Conservation (phyloP, 2,113 vertebrate genomes). For the Gadus chalcogrammus region DNA sequence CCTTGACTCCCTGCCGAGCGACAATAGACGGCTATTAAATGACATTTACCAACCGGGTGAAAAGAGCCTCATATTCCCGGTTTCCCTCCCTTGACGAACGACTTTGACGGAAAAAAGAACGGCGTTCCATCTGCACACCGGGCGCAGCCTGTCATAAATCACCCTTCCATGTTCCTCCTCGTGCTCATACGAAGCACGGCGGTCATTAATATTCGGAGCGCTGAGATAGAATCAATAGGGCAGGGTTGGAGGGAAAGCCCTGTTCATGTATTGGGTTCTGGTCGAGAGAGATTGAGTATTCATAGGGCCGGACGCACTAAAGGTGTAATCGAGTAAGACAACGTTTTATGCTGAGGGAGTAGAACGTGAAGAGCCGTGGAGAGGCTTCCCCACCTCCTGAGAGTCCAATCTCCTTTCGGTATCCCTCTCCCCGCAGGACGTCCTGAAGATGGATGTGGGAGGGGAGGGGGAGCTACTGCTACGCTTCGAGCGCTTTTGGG, state of each 20-base stretch:
- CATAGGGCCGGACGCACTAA: slow-evolving; percentile 23
- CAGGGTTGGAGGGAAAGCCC: not conserved
- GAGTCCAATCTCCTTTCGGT: slow-evolving; percentile 35
- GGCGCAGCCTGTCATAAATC: slow-evolving; percentile 39
- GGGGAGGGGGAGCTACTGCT: not conserved
- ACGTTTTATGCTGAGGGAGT: slow-evolving; percentile 55
- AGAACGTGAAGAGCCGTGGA: slow-evolving; percentile 36
- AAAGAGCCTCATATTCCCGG: slow-evolving; percentile 8
- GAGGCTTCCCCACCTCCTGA: slow-evolving; percentile 22
- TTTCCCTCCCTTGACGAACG: not conserved
- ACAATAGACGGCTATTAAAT: not conserved
- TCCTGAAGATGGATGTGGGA: slow-evolving; percentile 19
- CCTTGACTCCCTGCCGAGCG: not conserved
- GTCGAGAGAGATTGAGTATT: slow-evolving; percentile 29
- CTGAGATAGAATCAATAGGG: slow-evolving; percentile 40
- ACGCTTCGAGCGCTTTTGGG: too few species aligned
- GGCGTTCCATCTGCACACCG: slow-evolving; percentile 12
- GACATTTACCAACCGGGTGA: not conserved
- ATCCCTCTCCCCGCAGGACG: slow-evolving; percentile 29
- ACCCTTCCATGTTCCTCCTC: slow-evolving; percentile 17
- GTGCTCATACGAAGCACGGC: slow-evolving; percentile 3
- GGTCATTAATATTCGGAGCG: slow-evolving; percentile 46
- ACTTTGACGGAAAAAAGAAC: slow-evolving; percentile 3
- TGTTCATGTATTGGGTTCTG: slow-evolving; percentile 37
- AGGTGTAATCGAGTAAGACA: slow-evolving; percentile 53